Base-by-base conservation (phyloP, 2,797 vertebrate genomes). In the Garrulus glandarius region DNA sequence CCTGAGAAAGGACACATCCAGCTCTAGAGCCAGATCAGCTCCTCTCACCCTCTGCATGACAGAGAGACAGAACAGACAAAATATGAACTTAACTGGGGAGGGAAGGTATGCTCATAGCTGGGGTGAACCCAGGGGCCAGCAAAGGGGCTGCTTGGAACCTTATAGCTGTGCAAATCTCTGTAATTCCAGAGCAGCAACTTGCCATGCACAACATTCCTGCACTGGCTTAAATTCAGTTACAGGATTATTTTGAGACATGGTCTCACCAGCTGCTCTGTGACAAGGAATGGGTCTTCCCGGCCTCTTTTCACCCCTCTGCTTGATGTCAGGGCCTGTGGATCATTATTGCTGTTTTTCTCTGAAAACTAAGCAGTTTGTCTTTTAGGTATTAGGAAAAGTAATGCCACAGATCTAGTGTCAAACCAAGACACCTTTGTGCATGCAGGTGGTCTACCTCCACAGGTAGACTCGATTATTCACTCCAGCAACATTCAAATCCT, bases 221-320 rank as follows among this genome's bases (percentile, higher is more conserved):
- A 1, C 47, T 18, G 41, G 2, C n/a, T 83, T 36, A 32, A 61
- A 67, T 55, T 50, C 46, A 61, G 0, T 55, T 68, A 44, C 55
- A 49, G 24, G 43, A 63, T 39, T 82, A 26, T 70, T 84, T 89
- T 56, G 49, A 69, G 83, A 43, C 10, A 6, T 1, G 2, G 63
- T 87, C 77, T 88, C 57, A 44, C 10, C 59, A 74, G 36, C 57
- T 93, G 84, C 59, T 92, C 53, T 75, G 19, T 57, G 55, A 24
- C n/a, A 82, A 60, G 64, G 21, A 34, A 46, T 27, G 41, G 36
- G 27, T 79, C 61, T 64, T 91, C 36, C 64, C 43, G 63, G 34
- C 44, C 26, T 32, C 36, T 2, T 1, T 85, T 92, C 37, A 80
- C 11, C 69, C 36, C 52, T 53, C 41, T 84, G 57, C 72, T 84